phyloP scores from a whole-genome alignment of 2,113 vertebrate species.

The Mormoops blainvillei region DNA sequence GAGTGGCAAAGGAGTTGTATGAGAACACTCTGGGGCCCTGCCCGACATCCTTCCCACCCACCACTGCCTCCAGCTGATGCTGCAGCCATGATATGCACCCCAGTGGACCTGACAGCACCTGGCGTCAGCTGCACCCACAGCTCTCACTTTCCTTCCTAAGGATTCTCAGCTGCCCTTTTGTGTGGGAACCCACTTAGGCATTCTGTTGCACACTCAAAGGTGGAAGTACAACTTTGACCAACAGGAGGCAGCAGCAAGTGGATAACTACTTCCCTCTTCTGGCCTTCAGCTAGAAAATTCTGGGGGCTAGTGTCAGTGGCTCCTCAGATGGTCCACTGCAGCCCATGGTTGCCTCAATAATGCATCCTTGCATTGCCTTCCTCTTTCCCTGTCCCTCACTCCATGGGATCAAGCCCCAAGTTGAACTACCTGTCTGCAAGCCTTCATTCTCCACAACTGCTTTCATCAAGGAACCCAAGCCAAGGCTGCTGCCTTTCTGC shows the following conservation, averaged over 20 bases:
- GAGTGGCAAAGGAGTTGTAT: rapidly evolving
- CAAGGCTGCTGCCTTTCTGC: neutral
- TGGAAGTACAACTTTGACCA: neutral
- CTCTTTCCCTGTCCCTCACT: too few species aligned
- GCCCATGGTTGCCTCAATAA: too few species aligned
- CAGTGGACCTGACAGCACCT: neutral
- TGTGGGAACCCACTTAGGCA: rapidly evolving
- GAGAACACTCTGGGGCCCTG: neutral
- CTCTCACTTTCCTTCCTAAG: neutral
- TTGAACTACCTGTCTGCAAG: neutral
- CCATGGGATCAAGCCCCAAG: neutral
- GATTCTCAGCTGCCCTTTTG: too few species aligned
- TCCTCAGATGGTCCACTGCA: neutral
- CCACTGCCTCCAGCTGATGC: neutral
- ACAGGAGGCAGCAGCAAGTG: neutral
- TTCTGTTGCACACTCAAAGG: neutral
- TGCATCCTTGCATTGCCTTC: neutral
- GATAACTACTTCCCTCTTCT: neutral
- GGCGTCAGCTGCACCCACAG: neutral
- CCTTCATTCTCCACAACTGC: neutral
- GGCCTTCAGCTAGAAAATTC: too few species aligned
- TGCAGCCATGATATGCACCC: neutral
- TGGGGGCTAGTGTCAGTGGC: neutral
- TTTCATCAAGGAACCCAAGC: neutral
- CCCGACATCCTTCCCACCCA: rapidly evolving